phyloP scores from a whole-genome alignment of 2,888 invertebrate species.

The Neuroscelio doddi region DNA sequence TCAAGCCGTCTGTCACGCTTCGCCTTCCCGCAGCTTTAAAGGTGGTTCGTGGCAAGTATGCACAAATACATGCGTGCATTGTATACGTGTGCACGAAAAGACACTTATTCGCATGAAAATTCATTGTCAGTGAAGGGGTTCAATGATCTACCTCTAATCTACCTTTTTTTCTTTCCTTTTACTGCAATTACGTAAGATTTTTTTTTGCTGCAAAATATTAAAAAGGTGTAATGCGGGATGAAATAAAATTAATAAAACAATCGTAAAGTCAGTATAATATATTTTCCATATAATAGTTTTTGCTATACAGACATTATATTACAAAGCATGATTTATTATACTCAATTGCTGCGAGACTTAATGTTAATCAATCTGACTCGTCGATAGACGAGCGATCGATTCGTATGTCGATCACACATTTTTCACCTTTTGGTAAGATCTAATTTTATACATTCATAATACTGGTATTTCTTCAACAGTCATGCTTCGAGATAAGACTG shows the following conservation, averaged over 20 bases:
- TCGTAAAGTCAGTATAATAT: slow-evolving; percentile 71
- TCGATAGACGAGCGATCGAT: slow-evolving; percentile 29
- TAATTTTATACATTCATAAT: slow-evolving; percentile 71
- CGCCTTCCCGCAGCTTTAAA: slow-evolving; percentile 51
- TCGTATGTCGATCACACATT: slow-evolving; percentile 46
- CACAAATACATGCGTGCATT: neutral
- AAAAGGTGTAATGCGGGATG: neutral
- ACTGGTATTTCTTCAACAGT: slow-evolving; percentile 68
- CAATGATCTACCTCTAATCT: slow-evolving; percentile 26
- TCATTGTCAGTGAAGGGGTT: slow-evolving; percentile 8
- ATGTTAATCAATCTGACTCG: slow-evolving; percentile 35
- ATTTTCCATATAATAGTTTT: slow-evolving; percentile 72
- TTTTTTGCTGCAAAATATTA: too few species aligned
- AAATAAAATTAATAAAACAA: slow-evolving; percentile 10
- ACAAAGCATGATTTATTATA: slow-evolving; percentile 70
- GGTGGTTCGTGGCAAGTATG: slow-evolving; percentile 17
- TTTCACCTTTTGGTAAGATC: slow-evolving; percentile 50
- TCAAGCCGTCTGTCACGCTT: slow-evolving; percentile 64
- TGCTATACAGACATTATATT: slow-evolving; percentile 72
- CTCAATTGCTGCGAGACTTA: slow-evolving; percentile 61
- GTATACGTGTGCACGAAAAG: slow-evolving; percentile 3
- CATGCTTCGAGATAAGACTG: slow-evolving; percentile 49
- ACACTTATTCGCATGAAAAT: slow-evolving; percentile 44
- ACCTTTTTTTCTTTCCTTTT: too few species aligned
- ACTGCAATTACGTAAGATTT: too few species aligned